Conservation (phyloP, 1,140 invertebrate genomes). For the Drosophila burlai region DNA sequence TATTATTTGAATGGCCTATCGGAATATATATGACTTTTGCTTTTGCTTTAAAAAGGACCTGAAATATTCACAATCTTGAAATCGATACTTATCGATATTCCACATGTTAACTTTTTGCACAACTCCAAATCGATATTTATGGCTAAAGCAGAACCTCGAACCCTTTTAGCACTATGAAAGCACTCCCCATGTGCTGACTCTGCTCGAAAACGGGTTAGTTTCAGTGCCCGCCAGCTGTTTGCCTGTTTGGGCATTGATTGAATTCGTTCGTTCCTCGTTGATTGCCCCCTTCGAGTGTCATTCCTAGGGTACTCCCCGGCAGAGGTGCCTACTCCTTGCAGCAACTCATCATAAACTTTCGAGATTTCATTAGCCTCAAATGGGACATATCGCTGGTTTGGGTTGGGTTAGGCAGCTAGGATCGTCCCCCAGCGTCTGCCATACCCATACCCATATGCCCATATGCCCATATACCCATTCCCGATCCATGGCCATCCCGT, state of each 20-base stretch:
- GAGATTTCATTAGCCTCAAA: slow-evolving; percentile 35
- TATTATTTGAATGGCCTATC: no score
- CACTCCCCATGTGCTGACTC: neutral
- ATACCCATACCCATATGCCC: neutral
- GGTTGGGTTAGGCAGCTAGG: neutral
- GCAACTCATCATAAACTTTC: slow-evolving; percentile 26
- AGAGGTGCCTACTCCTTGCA: neutral
- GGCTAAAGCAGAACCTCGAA: no score
- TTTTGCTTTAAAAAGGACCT: no score
- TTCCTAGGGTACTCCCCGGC: neutral
- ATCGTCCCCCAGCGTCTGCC: neutral
- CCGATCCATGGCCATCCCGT: slow-evolving; percentile 8
- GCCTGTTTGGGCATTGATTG: slow-evolving; percentile 48
- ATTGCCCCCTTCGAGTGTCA: neutral
- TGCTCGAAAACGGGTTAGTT: slow-evolving; percentile 10
- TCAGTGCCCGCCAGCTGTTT: slow-evolving; percentile 30
- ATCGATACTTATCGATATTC: no score
- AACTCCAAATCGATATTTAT: no score
- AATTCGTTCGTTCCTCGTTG: slow-evolving; percentile 29
- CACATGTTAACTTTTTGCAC: no score
- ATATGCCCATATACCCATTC: neutral
- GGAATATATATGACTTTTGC: no score
- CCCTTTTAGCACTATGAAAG: neutral
- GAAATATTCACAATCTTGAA: no score
- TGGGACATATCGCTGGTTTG: slow-evolving; percentile 4